Conservation (phyloP, 2,797 vertebrate genomes). For the Hoplostethus mediterraneus region DNA sequence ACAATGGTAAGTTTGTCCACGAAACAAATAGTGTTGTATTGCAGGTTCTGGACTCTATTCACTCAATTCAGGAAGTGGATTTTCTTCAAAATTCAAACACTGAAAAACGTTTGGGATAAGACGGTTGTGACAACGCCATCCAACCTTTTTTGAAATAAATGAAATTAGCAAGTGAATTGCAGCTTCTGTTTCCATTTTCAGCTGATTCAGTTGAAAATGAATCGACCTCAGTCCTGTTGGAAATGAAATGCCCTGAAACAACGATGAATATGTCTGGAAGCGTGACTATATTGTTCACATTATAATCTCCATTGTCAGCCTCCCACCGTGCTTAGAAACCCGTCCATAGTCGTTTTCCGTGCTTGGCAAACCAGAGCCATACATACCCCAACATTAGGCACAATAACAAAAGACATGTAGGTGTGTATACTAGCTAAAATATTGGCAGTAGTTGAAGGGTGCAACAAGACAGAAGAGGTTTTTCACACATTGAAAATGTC, state of each 20-base stretch:
- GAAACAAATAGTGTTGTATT: slow-evolving; percentile 19
- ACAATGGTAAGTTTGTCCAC: slow-evolving; percentile 9
- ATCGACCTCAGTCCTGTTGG: slow-evolving; percentile 17
- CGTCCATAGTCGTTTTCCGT: slow-evolving; percentile 4
- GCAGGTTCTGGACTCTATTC: slow-evolving; percentile 8
- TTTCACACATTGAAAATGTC: slow-evolving; percentile 35
- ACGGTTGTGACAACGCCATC: slow-evolving; percentile 38
- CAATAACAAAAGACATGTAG: slow-evolving; percentile 2
- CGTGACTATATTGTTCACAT: slow-evolving; percentile 27
- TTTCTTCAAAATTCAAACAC: slow-evolving; percentile 35
- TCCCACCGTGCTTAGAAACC: not conserved
- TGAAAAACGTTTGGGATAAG: slow-evolving; percentile 51
- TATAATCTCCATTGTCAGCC: slow-evolving; percentile 42
- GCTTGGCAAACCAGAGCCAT: slow-evolving; percentile 15
- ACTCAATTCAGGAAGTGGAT: slow-evolving; percentile 15
- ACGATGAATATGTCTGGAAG: slow-evolving; percentile 28
- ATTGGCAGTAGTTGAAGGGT: slow-evolving; percentile 24
- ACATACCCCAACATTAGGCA: not conserved
- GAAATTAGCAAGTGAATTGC: slow-evolving; percentile 22
- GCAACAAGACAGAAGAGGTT: slow-evolving; percentile 28
- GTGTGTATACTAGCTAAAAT: slow-evolving; percentile 11
- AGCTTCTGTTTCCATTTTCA: slow-evolving; percentile 40
- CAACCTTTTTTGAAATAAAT: slow-evolving; percentile 26
- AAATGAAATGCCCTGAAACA: slow-evolving; percentile 55
- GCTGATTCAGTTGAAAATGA: slow-evolving; percentile 47